Evolutionary conservation across 2,888 invertebrate genomes (phyloP), one percentile per base, ranked within the genome.

Genomic region (Agrochola litura): DNA sequence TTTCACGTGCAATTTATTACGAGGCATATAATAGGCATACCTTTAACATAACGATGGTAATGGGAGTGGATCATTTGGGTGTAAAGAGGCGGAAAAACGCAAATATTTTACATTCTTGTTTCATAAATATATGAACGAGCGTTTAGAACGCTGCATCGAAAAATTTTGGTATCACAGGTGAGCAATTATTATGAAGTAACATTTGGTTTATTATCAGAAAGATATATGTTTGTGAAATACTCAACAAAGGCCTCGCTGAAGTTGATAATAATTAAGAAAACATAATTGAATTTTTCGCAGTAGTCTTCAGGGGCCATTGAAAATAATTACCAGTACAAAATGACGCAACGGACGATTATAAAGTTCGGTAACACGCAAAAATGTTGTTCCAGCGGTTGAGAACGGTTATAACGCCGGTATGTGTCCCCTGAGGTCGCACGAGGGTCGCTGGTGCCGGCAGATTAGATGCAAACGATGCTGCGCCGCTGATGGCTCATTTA

Each of bases 391-490:
- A 72, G 64, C 76, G 78, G 70, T 52, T 37, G 61, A 66, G 78
- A 85, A 90, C 89, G 90, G 87, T 89, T 89, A 85, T 82, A 85
- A 79, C 88, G 90, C 89, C 85, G 88, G 90, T 89, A 91, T 90
- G 89, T 90, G 86, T 89, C 94, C 90, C 90, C 82, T 72, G 92
- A 89, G 92, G 90, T 84, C 85, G 66, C 72, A 82, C 90, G 87
- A 90, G 91, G 93, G 92, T 90, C 91, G 91, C 91, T 93, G 94
- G 92, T 93, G 93, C 90, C 88, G 88, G 89, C 89, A 94, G 95
- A 96, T 95, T 95, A 96, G 94, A 96, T 95, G 95, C 95, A 96
- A 96, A 96, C 93, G 95, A 95, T 92, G 93, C 93, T 90, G 81
- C 91, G 88, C 89, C 91, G 91, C 92, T 94, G 96, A 96, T 96